Evolutionary conservation across 2,113 vertebrate species (phyloP).

Genomic region (Hippolais icterina): DNA sequence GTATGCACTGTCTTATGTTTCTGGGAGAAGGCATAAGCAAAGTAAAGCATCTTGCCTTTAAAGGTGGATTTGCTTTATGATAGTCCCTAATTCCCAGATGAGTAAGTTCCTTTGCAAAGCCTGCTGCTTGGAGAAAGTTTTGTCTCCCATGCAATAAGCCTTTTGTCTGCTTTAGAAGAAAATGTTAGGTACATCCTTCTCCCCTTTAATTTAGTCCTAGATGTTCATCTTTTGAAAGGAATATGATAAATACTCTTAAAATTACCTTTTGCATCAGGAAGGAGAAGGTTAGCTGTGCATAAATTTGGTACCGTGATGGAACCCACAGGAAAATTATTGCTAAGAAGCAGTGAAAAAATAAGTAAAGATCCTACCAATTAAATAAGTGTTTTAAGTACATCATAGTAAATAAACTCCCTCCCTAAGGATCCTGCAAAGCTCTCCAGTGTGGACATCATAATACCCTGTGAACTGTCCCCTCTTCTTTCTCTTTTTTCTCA

Average conservation of each 20-base stretch:
- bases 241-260: background rate
- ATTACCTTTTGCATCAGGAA: background rate
- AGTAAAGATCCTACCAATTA: background rate
- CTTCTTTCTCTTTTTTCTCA: background rate
- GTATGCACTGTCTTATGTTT: background rate
- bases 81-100: fast-evolving
- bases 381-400: background rate
- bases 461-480: background rate
- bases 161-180: background rate
- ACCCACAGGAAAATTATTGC: background rate
- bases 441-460: background rate
- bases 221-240: background rate
- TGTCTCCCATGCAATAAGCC: background rate
- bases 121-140: background rate
- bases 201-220: background rate
- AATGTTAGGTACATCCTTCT: background rate
- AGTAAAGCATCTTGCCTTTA: background rate
- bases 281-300: background rate
- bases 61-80: background rate
- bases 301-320: background rate
- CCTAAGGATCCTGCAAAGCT: background rate
- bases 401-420: background rate
- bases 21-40: background rate
- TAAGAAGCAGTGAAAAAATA: background rate
- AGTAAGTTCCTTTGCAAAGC: background rate